These are phyloP conservation scores for Baccha elongata DNA, from an alignment of 2,888 invertebrate genomes.

Conservation along the genomic window DNA sequence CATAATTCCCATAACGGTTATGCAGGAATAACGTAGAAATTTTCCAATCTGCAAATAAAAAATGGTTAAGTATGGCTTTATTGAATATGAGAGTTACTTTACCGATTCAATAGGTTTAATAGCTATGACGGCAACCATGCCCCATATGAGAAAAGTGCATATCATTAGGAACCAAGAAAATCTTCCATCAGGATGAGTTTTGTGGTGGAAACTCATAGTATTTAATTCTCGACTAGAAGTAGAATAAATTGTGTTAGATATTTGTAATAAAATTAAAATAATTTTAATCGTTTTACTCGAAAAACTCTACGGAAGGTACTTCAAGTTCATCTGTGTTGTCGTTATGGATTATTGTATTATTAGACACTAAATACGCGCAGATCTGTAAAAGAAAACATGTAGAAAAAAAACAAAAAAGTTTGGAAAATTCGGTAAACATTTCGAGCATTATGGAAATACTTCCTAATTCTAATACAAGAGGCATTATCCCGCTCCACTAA, in stretches of 20 bases:
- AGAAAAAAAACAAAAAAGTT: too few species aligned
- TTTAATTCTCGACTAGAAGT: slow-evolving; percentile 22
- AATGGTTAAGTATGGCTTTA: background rate
- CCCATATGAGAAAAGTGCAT: slow-evolving; percentile 49
- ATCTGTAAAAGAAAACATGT: background rate
- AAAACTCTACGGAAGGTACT: slow-evolving; percentile 47
- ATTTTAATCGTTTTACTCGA: slow-evolving; percentile 13
- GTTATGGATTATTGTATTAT: background rate
- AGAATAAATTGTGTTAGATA: background rate
- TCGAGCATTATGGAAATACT: too few species aligned
- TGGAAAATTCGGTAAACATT: too few species aligned
- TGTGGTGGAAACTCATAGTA: background rate
- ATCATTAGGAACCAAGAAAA: slow-evolving; percentile 68
- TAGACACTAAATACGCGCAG: background rate
- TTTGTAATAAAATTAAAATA: background rate
- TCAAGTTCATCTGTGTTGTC: background rate
- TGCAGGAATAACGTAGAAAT: slow-evolving; percentile 77
- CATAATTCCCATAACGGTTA: slow-evolving; percentile 76
- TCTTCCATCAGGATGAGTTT: background rate
- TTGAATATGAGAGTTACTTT: background rate
- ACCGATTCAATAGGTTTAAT: slow-evolving; percentile 12
- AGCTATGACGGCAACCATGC: slow-evolving; percentile 13
- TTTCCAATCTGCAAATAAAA: slow-evolving; percentile 77
- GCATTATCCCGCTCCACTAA: too few species aligned
- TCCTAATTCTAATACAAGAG: too few species aligned